Percentiles rank a stretch among this genome's conserved stretches.
Evolutionary conservation across 2,113 vertebrate genomes (phyloP).

Genomic region (Hemicordylus capensis): DNA sequence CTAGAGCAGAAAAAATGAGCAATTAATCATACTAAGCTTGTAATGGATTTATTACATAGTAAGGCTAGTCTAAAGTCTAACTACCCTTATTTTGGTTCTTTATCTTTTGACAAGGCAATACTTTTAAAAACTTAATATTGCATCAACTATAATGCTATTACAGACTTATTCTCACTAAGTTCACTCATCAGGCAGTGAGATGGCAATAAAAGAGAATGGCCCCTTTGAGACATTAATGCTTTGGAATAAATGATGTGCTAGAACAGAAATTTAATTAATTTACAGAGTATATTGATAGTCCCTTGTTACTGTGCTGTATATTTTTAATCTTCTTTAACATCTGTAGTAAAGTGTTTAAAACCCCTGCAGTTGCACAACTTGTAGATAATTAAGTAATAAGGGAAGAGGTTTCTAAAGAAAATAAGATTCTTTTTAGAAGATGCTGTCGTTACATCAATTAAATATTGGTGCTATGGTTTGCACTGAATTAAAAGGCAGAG

Average conservation of each 20-base stretch:
- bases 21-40: slow-evolving; percentile 2
- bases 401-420: slow-evolving; percentile 79
- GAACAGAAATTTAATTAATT: slow-evolving; percentile 99
- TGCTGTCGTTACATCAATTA: slow-evolving; percentile 71
- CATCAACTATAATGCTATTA: slow-evolving; percentile 96
- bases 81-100: slow-evolving; percentile 60
- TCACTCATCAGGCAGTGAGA: slow-evolving; percentile 95
- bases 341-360: slow-evolving; percentile 90
- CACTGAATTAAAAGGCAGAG: slow-evolving; percentile 50
- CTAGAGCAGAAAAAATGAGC: neutral
- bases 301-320: slow-evolving; percentile 95
- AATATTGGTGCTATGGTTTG: slow-evolving; percentile 62
- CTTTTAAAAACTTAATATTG: slow-evolving; percentile 92
- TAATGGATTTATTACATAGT: neutral
- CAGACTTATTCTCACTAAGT: slow-evolving; percentile 95
- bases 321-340: slow-evolving; percentile 99
- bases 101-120: slow-evolving; percentile 70
- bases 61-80: slow-evolving; percentile 35
- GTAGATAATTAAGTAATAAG: slow-evolving; percentile 88
- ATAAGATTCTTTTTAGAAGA: slow-evolving; percentile 72
- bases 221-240: slow-evolving; percentile 95
- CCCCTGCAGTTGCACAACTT: slow-evolving; percentile 84
- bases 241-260: slow-evolving; percentile 99
- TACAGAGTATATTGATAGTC: slow-evolving; percentile 99
- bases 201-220: slow-evolving; percentile 98